These are phyloP conservation scores for Periophthalmus modestus DNA, from an alignment of 2,113 vertebrate species.

Conservation along the genomic window DNA sequence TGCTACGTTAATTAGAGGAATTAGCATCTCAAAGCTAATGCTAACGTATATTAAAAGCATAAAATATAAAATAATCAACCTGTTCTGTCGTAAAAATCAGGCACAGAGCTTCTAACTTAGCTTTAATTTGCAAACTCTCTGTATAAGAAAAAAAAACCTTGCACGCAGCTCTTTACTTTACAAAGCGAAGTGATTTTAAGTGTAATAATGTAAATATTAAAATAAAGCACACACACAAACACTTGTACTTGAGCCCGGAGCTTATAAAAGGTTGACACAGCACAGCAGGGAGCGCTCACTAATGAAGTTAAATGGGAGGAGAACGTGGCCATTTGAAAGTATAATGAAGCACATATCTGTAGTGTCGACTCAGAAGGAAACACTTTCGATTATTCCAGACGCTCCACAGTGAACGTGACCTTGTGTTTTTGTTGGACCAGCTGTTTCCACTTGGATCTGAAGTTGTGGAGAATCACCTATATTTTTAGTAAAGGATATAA, in stretches of 20 bases:
- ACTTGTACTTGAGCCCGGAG: slow-evolving; percentile 44
- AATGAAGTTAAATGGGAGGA: slow-evolving; percentile 66
- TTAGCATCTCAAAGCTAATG: too few species aligned
- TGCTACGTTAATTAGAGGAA: too few species aligned
- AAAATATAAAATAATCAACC: too few species aligned
- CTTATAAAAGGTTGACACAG: slow-evolving; percentile 51
- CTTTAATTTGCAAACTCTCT: too few species aligned
- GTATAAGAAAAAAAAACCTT: too few species aligned
- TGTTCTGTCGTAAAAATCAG: too few species aligned
- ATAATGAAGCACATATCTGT: slow-evolving; percentile 56
- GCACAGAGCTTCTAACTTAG: too few species aligned
- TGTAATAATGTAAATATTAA: slow-evolving; percentile 1
- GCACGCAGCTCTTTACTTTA: neutral
- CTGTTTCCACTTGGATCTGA: neutral
- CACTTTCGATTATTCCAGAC: slow-evolving; percentile 27
- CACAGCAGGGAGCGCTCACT: slow-evolving; percentile 55
- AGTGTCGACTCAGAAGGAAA: slow-evolving; percentile 33
- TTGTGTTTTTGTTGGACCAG: neutral
- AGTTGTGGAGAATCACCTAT: neutral
- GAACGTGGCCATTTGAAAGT: slow-evolving; percentile 62
- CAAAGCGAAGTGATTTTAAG: neutral
- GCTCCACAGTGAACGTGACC: slow-evolving; percentile 1
- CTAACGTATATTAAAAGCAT: too few species aligned
- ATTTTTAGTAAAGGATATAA: neutral
- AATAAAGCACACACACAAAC: slow-evolving; percentile 18